Evolutionary conservation across 2,113 vertebrate species (phyloP), one percentile per base, ranked within the genome.

Genomic region (Apus apus): DNA sequence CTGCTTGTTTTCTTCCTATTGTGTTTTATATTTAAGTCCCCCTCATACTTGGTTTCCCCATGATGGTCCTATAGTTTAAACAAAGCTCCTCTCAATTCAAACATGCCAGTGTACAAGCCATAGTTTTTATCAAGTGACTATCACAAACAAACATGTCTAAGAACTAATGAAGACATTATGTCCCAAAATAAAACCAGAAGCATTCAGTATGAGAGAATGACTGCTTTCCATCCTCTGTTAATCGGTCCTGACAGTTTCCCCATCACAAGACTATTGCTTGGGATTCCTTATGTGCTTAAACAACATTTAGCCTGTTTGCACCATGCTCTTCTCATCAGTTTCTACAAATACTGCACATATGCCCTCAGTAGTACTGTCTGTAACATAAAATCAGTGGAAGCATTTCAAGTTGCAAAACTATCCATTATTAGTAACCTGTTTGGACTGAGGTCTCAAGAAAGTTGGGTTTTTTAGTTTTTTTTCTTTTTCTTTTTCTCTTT

Each of bases 121-220:
- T 7, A 73, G n/a, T 17, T 67, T 74, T 83, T 56, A 73, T 60
- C 65, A 71, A 76, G 58, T 0, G 0, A 30, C 56, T 87, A 70
- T 34, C 43, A 46, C 46, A 73, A 91, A 66, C 32, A 94, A 87
- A 60, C 66, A 82, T 0, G 0, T 50, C 38, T 64, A 67, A 82
- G 56, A 74, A 71, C 77, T 80, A 85, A 95, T 79, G 70, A 92
- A 93, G 68, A 57, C 48, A 53, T 77, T 38, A 51, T 58, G 25
- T 77, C 68, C 34, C 48, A 85, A 85, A 91, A 91, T 54, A 74
- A 90, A 96, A 67, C 25, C 72, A 93, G 77, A 68, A 84, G 29
- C 67, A 48, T 78, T 75, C 46, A 62, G 6, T 60, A 21, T 23
- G 32, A 73, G 20, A 79, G 56, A 79, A 80, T 36, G 3, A 79